Conservation (phyloP, 2,888 invertebrate genomes). For the Embidobia sp. region DNA sequence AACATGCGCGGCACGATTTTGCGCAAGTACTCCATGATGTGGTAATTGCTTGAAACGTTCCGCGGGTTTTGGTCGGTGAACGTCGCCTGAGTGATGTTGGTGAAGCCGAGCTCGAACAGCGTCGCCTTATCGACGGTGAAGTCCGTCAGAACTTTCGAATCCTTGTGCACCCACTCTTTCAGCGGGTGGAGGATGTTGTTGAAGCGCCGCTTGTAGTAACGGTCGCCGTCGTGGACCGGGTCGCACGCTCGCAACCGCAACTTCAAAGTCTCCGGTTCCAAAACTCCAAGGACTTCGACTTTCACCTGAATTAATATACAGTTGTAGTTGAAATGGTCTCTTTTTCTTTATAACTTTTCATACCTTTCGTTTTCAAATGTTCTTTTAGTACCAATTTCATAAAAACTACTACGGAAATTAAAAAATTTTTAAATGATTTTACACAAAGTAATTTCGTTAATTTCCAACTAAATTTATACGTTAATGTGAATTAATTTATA, state of each 20-base stretch:
- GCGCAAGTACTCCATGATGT: slow-evolving; percentile 93
- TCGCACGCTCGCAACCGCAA: slow-evolving; percentile 92
- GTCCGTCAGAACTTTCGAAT: slow-evolving; percentile 90
- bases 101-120: slow-evolving; percentile 90
- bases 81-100: slow-evolving; percentile 86
- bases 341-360: no score
- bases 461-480: no score
- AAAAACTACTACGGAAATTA: no score
- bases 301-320: slow-evolving; percentile 86
- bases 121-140: slow-evolving; percentile 92
- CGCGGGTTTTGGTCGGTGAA: slow-evolving; percentile 82
- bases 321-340: no score
- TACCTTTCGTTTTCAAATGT: no score
- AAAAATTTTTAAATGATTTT: no score
- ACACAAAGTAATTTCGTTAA: no score
- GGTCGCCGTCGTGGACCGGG: slow-evolving; percentile 89
- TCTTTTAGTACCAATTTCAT: no score
- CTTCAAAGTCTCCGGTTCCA: slow-evolving; percentile 86
- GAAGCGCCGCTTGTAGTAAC: slow-evolving; percentile 90
- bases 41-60: slow-evolving; percentile 85
- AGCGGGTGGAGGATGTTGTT: slow-evolving; percentile 92
- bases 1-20: slow-evolving; percentile 95
- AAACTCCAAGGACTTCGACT: slow-evolving; percentile 92
- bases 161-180: slow-evolving; percentile 89
- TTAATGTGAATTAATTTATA: no score